Evolutionary conservation across 2,888 invertebrate genomes (phyloP).

Genomic region (Caradrina kadenii): DNA sequence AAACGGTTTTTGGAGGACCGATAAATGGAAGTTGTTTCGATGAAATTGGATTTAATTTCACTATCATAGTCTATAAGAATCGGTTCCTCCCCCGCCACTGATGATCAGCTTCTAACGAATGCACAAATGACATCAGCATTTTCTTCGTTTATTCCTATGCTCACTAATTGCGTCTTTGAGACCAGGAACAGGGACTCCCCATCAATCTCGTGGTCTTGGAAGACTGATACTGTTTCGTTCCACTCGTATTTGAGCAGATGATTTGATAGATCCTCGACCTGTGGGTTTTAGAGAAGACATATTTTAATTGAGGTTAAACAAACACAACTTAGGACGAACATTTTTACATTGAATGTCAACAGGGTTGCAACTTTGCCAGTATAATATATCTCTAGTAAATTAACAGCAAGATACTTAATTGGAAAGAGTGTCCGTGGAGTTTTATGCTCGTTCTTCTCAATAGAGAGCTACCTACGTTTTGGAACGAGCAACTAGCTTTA

Average conservation of each 20-base stretch:
- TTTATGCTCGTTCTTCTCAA: too few species aligned
- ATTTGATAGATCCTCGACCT: conserved; percentile 77
- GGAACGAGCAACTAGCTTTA: too few species aligned
- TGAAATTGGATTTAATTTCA: conserved; percentile 33
- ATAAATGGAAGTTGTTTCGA: conserved; percentile 1
- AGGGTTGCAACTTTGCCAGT: too few species aligned
- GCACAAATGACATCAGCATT: conserved; percentile 80
- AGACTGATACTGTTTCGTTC: conserved; percentile 78
- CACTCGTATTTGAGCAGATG: conserved; percentile 77
- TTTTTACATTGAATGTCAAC: too few species aligned
- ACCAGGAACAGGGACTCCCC: conserved; percentile 84
- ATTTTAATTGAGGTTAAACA: not conserved
- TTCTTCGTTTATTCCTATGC: conserved; percentile 80
- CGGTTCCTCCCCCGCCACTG: conserved; percentile 20
- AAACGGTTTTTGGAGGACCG: conserved; percentile 36
- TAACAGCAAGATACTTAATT: too few species aligned
- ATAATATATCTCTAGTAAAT: too few species aligned
- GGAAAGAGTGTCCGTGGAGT: too few species aligned
- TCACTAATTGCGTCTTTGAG: conserved; percentile 78
- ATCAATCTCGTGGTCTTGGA: conserved; percentile 85
- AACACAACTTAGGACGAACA: too few species aligned
- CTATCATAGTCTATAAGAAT: conserved; percentile 36
- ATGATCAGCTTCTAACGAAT: conserved; percentile 75
- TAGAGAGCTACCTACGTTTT: too few species aligned
- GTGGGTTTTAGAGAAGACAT: not conserved